phyloP scores from a whole-genome alignment of 1,140 invertebrate species.

The Carposina sasakii region DNA sequence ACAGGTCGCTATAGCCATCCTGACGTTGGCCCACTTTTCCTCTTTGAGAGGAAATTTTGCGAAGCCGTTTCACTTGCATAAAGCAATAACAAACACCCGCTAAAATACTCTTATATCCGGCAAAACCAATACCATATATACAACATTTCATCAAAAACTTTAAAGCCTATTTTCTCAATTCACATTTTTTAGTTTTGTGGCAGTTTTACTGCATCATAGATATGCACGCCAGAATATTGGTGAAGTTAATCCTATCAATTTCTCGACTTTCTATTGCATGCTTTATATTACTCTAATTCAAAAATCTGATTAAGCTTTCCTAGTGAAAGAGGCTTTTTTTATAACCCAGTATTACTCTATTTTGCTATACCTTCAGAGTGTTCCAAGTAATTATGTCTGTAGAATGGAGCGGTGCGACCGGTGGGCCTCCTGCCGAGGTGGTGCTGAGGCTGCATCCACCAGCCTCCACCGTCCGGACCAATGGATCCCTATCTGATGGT shows the following conservation, averaged over 20 bases:
- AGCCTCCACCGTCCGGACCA: constrained; percentile 32
- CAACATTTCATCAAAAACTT: no score
- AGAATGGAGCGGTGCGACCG: constrained; percentile 64
- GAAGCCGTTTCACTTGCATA: no score
- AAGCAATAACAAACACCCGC: no score
- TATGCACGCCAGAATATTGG: no score
- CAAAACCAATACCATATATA: no score
- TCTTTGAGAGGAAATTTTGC: no score
- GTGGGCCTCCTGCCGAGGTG: constrained; percentile 57
- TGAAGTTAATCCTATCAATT: background rate
- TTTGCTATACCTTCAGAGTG: background rate
- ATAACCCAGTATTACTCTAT: background rate
- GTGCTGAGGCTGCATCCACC: constrained; percentile 51
- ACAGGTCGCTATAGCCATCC: no score
- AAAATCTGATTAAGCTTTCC: background rate
- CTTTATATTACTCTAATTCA: background rate
- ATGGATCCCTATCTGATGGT: constrained; percentile 39
- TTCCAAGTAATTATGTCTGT: constrained; percentile 13
- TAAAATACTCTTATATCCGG: no score
- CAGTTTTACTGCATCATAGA: no score
- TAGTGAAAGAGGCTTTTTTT: background rate
- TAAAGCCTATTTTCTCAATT: no score
- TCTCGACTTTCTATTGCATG: background rate
- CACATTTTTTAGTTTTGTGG: no score
- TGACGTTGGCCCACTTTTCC: no score